Evolutionary conservation across 2,797 vertebrate genomes (phyloP).

Genomic region (Rhabdophis nuchalis): DNA sequence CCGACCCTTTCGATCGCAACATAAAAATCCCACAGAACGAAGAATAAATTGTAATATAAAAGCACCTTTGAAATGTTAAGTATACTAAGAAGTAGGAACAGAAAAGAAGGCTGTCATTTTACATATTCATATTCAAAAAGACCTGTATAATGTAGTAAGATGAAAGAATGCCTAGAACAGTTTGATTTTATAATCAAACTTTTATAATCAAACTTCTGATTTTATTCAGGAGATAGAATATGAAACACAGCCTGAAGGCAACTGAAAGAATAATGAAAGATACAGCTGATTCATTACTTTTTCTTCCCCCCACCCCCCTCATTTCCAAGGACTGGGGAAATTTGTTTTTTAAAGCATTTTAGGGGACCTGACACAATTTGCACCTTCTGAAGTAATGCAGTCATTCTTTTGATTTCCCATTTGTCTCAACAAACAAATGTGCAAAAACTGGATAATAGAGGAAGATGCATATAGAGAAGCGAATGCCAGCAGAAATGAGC

Average conservation of each 20-base stretch:
- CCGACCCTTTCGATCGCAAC: not conserved
- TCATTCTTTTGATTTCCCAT: not conserved
- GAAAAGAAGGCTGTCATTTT: not conserved
- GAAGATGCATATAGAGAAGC: not conserved
- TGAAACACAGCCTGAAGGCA: not conserved
- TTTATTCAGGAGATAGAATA: not conserved
- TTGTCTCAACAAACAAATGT: not conserved
- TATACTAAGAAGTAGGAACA: not conserved
- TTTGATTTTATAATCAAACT: not conserved
- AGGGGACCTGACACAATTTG: not conserved
- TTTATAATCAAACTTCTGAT: not conserved
- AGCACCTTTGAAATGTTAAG: not conserved
- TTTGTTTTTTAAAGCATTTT: not conserved
- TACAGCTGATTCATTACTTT: not conserved
- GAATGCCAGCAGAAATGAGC: not conserved
- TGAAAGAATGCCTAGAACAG: not conserved
- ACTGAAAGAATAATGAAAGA: not conserved
- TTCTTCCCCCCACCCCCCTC: no score
- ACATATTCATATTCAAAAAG: not conserved
- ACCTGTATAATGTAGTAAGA: not conserved
- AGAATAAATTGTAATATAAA: constrained; percentile 3
- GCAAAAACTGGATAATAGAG: not conserved
- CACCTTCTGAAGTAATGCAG: not conserved
- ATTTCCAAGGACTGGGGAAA: not conserved
- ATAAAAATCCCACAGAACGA: not conserved